These are phyloP conservation scores for Drosophila mulleri DNA, from an alignment of 2,888 invertebrate genomes.

Conservation along the genomic window DNA sequence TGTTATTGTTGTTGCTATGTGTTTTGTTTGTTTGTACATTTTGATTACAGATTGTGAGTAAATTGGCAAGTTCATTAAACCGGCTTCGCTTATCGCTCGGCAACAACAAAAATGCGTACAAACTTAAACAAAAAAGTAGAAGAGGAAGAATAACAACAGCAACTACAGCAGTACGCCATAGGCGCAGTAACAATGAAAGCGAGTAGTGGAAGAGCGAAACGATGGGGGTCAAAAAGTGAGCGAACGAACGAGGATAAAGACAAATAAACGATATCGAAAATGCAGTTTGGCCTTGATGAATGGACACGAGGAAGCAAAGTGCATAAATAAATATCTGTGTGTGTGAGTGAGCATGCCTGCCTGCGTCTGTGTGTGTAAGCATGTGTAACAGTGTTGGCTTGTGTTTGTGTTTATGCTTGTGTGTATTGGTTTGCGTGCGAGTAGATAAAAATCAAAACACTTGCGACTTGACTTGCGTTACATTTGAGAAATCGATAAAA, in stretches of 20 bases:
- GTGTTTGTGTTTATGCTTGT: conserved; percentile 13
- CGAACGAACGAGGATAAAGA: conserved; percentile 25
- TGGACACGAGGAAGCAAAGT: conserved; percentile 43
- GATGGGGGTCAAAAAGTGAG: conserved; percentile 3
- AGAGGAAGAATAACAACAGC: conserved; percentile 46
- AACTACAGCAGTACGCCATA: neutral
- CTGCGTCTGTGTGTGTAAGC: conserved; percentile 11
- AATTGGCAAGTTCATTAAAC: conserved; percentile 79
- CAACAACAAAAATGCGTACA: conserved; percentile 41
- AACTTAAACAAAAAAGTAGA: conserved; percentile 60
- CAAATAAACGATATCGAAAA: conserved; percentile 66
- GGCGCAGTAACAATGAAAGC: conserved; percentile 32
- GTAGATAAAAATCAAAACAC: conserved; percentile 56
- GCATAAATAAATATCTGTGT: conserved; percentile 24
- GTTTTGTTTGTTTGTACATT: conserved; percentile 39
- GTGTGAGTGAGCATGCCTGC: conserved; percentile 5
- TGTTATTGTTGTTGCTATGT: conserved; percentile 32
- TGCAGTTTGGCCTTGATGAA: conserved; percentile 70
- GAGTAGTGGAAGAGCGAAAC: neutral
- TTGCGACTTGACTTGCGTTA: conserved; percentile 51
- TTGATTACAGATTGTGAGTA: conserved; percentile 51
- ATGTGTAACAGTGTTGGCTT: neutral
- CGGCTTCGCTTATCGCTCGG: conserved; percentile 47
- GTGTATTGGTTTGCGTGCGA: conserved; percentile 12
- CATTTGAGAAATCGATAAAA: conserved; percentile 77